Conservation (phyloP, 1,140 invertebrate genomes). For the Mercenaria mercenaria region DNA sequence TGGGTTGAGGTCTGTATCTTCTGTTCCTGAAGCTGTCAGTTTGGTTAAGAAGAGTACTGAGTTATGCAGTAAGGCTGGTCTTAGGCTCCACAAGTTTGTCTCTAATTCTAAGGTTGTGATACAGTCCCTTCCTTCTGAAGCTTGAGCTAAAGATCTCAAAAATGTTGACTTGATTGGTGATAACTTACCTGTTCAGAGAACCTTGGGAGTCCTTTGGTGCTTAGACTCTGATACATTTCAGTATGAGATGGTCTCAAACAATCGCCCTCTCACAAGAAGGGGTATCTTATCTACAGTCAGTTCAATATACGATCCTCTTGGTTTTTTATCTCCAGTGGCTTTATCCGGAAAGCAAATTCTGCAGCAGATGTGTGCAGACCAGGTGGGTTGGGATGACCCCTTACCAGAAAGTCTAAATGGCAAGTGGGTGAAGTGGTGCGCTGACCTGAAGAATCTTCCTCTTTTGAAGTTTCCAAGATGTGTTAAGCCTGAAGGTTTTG, state of each 20-base stretch:
- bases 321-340: constrained; percentile 56
- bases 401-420: not conserved
- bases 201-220: not conserved
- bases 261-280: not conserved
- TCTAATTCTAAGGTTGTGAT: constrained; percentile 59
- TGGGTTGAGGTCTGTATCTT: constrained; percentile 32
- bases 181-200: constrained; percentile 37
- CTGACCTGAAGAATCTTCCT: constrained; percentile 48
- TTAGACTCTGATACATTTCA: constrained; percentile 2
- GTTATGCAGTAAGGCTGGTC: constrained; percentile 47
- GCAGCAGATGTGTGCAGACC: constrained; percentile 44
- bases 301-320: constrained; percentile 64
- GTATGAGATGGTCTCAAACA: not conserved
- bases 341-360: constrained; percentile 52
- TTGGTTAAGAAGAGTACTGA: not conserved
- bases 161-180: not conserved
- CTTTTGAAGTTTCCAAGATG: constrained; percentile 49
- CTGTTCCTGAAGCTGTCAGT: constrained; percentile 24
- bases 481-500: constrained; percentile 66
- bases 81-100: constrained; percentile 61
- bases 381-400: constrained; percentile 58
- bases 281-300: constrained; percentile 49
- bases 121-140: not conserved
- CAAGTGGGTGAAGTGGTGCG: constrained; percentile 60
- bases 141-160: not conserved